Evolutionary conservation across 2,113 vertebrate genomes (phyloP).

Genomic region (Spea bombifrons): DNA sequence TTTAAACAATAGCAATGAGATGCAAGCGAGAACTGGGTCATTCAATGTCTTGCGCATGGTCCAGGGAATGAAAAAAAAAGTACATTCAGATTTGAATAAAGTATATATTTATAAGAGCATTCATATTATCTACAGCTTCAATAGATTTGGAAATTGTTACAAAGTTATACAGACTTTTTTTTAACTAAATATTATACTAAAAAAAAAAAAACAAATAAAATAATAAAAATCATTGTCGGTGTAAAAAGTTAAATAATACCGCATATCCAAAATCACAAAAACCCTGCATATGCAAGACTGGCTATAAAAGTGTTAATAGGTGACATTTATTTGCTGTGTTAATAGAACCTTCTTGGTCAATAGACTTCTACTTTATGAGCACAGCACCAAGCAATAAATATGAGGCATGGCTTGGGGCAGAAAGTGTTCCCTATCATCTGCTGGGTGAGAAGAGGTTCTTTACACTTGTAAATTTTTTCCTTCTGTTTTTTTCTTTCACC

Average conservation of each 20-base stretch:
- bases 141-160: too few species aligned
- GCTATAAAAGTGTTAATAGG: too few species aligned
- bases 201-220: too few species aligned
- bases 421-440: slow-evolving; percentile 19
- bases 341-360: slow-evolving; percentile 9
- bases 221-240: too few species aligned
- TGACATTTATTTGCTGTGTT: slow-evolving; percentile 14
- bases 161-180: too few species aligned
- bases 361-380: slow-evolving; percentile 23
- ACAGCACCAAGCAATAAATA: slow-evolving; percentile 22
- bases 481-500: not conserved
- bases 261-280: too few species aligned
- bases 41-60: not conserved
- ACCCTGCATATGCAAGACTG: too few species aligned
- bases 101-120: too few species aligned
- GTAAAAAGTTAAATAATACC: too few species aligned
- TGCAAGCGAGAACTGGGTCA: slow-evolving; percentile 21
- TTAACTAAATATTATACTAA: too few species aligned
- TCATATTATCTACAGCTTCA: too few species aligned
- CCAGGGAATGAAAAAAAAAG: not conserved
- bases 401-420: slow-evolving; percentile 3
- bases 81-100: too few species aligned
- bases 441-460: not conserved
- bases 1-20: slow-evolving; percentile 5
- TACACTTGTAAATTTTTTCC: slow-evolving; percentile 3